A percentile compares a stretch with the other conserved stretches of the same genome.
Conservation (phyloP, 2,113 vertebrate genomes). For the Rutilus rutilus region DNA sequence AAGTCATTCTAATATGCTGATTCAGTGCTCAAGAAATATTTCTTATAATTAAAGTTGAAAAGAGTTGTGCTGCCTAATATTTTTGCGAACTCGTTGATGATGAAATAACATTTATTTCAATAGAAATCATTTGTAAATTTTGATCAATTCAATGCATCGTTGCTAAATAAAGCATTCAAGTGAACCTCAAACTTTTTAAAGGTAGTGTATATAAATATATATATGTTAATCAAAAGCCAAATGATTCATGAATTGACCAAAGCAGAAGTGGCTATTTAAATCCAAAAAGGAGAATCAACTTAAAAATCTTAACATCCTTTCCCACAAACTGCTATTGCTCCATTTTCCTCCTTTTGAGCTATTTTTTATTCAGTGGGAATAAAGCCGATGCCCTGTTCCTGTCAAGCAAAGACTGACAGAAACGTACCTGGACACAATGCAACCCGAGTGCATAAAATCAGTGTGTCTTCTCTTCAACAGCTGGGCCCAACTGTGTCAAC, state of each 20-base stretch:
- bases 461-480: slow-evolving; percentile 57
- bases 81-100: no score
- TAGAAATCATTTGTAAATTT: not conserved
- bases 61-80: no score
- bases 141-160: not conserved
- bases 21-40: no score
- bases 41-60: no score
- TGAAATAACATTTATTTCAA: not conserved
- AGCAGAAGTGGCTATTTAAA: not conserved
- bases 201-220: not conserved
- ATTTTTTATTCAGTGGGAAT: slow-evolving; percentile 55
- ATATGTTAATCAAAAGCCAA: not conserved
- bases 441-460: slow-evolving; percentile 59
- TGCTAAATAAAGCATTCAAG: not conserved
- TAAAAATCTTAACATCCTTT: slow-evolving; percentile 5
- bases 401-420: slow-evolving; percentile 45
- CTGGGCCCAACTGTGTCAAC: slow-evolving; percentile 43
- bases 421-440: slow-evolving; percentile 51
- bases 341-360: slow-evolving; percentile 21
- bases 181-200: not conserved
- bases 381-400: slow-evolving; percentile 56
- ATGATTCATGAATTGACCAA: not conserved
- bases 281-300: not conserved
- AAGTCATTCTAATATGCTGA: no score
- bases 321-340: not conserved